phyloP scores from a whole-genome alignment of 2,888 invertebrate genomes.

The Embidobia sp. region DNA sequence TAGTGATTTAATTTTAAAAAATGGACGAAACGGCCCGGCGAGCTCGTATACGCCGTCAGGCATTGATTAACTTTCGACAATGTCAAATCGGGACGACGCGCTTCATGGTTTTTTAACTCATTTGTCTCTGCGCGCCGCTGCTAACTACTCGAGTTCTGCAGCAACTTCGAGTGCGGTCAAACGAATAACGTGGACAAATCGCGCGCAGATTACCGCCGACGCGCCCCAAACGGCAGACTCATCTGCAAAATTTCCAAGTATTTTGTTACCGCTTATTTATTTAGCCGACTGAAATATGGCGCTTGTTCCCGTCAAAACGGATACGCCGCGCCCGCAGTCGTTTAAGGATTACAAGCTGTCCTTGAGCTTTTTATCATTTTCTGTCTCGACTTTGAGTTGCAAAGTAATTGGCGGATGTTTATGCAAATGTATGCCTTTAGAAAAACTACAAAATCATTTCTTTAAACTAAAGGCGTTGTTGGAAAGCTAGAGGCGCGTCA shows the following conservation, averaged over 20 bases:
- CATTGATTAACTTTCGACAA: slow-evolving; percentile 82
- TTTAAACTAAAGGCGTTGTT: too few relatives aligned
- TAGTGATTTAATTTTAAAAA: slow-evolving; percentile 81
- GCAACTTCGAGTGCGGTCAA: slow-evolving; percentile 72
- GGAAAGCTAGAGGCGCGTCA: too few relatives aligned
- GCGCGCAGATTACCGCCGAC: slow-evolving; percentile 49
- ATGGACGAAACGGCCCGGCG: slow-evolving; percentile 79
- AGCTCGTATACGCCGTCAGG: slow-evolving; percentile 71
- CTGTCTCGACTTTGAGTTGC: too few relatives aligned
- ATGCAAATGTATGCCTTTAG: too few relatives aligned
- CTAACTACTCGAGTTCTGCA: slow-evolving; percentile 63
- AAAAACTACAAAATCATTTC: too few relatives aligned
- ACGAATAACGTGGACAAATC: slow-evolving; percentile 78
- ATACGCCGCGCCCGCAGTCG: slow-evolving; percentile 6
- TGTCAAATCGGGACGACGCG: slow-evolving; percentile 80
- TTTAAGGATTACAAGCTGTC: slow-evolving; percentile 5
- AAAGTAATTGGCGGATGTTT: too few relatives aligned
- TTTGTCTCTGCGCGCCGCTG: slow-evolving; percentile 63
- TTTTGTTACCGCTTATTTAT: slow-evolving; percentile 39
- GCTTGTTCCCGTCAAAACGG: background rate
- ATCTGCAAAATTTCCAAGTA: slow-evolving; percentile 39
- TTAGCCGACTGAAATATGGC: slow-evolving; percentile 5
- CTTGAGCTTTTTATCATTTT: background rate
- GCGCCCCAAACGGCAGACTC: slow-evolving; percentile 42
- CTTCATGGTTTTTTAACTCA: slow-evolving; percentile 74